phyloP scores from a whole-genome alignment of 2,888 invertebrate species.

The Hetaerina titia region DNA sequence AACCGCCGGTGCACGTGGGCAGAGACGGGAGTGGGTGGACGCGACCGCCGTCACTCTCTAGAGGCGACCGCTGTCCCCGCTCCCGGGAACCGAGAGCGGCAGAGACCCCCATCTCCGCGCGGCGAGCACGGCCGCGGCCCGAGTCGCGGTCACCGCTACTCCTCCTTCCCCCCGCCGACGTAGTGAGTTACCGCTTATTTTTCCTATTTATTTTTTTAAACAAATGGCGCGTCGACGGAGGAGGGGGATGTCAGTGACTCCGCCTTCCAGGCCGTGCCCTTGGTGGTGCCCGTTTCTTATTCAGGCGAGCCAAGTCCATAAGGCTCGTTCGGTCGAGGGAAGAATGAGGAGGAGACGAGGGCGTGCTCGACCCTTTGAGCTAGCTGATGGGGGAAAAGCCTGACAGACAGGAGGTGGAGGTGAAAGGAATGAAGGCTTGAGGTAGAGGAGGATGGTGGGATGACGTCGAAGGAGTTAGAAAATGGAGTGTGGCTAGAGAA shows the following conservation, averaged over 20 bases:
- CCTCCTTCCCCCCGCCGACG: neutral
- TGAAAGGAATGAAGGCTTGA: neutral
- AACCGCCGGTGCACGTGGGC: no score
- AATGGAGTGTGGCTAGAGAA: no score
- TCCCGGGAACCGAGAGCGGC: no score
- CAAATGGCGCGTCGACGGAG: neutral
- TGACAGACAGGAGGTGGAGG: neutral
- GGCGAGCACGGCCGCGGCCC: no score
- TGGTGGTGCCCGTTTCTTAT: neutral
- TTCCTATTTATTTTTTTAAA: neutral
- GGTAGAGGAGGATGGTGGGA: neutral
- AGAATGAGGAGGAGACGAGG: neutral
- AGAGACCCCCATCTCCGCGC: no score
- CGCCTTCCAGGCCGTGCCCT: neutral
- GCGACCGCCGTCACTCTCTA: no score
- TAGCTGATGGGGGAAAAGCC: neutral
- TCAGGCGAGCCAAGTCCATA: neutral
- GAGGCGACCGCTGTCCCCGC: no score
- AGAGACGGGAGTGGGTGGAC: no score
- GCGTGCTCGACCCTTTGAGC: neutral
- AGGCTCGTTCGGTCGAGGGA: neutral
- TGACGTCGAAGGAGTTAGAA: no score
- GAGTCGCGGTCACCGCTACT: no score
- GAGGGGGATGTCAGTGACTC: neutral
- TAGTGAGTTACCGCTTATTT: neutral